Evolutionary conservation across 2,888 invertebrate genomes (phyloP), one percentile per base, ranked within the genome.

Genomic region (Phaedon cochleariae): DNA sequence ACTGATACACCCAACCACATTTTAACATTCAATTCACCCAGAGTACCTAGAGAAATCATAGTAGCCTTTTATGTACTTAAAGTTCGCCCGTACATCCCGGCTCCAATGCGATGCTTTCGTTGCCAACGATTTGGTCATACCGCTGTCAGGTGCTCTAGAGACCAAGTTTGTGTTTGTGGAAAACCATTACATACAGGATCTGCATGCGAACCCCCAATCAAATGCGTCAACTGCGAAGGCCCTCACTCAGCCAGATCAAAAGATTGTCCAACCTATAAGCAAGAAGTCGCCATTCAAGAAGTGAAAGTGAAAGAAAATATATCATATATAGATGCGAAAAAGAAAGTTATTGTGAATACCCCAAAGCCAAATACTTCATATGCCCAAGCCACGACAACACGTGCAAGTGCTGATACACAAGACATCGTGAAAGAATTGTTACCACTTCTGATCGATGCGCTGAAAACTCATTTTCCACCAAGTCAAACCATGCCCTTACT

Each of bases 181-280:
- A 37, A 54, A 10, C 37, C 54, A 4, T 10, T 54, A 54, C 54
- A 54, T 54, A 37, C 12, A 10, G 54, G 37, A 15, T 21, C 17
- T 9, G 5, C 18, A 15, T 54, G 54, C 37, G 31, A 31, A 37
- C 53, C 31, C 4, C 53, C 53, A 18, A 34, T 54, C 20, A 54
- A 7, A 17, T 54, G 54, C 21, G 22, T 53, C 7, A 53, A 54
- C 37, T 54, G 34, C 53, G n/a, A 53, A 22, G 68, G 61, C 10
- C n/a, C 29, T 6, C 68, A 70, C 34, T 59, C 48, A 5, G 61
- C 71, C 7, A n/a, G 52, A 26, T 1, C 29, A 2, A 52, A 37
- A 37, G 37, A 17, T 5, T 54, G 54, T n/a, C 54, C 54, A 3
- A 34, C 21, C 7, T 37, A 54, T 21, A 31, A 54, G 12, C 31